Base-by-base conservation (phyloP, 2,797 vertebrate species). In the Holocentrus rufus region DNA sequence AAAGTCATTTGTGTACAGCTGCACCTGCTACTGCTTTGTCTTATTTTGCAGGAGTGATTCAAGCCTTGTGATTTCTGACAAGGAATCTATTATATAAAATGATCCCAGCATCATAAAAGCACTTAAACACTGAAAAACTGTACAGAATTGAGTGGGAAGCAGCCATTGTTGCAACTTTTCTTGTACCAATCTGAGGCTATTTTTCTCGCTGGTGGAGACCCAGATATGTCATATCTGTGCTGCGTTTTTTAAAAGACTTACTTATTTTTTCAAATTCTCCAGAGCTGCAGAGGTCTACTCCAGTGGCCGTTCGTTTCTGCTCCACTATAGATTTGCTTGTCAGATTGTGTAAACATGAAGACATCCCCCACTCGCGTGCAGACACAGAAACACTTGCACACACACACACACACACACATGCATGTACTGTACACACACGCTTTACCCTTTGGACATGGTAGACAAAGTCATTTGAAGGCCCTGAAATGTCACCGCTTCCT, bases 161-260 rank as follows among this genome's bases (percentile, higher is more conserved):
- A 8, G 20, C 25, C 62, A 73, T 65, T 76, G 73, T 84, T 85
- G 70, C 80, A 80, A 79, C 83, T 86, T 81, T 65, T 71, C 67
- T 78, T 79, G 49, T 81, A 53, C 17, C 49, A 82, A 63, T 54
- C 64, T 13, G 71, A 74, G 81, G 78, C 42, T 6, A 63, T 85
- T 83, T 85, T 83, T 85, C 85, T 67, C 56, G 20, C 83, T 80
- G 87, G 83, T 86, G 79, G 81, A 88, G 91, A 89, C 90, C 90
- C 83, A 90, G 87, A 92, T 82, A 76, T 86, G 87, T 91, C 91
- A 92, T 31, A 75, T 88, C 84, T 80, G 72, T 34, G 88, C 77
- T 69, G 75, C 50, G 39, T 78, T 88, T 87, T 50, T 11, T 50
- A 63, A 62, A 80, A 79, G 78, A 86, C 77, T 85, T 86, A 83